Base-by-base conservation (phyloP, 1,140 invertebrate species). In the Heliconius hermathena region DNA sequence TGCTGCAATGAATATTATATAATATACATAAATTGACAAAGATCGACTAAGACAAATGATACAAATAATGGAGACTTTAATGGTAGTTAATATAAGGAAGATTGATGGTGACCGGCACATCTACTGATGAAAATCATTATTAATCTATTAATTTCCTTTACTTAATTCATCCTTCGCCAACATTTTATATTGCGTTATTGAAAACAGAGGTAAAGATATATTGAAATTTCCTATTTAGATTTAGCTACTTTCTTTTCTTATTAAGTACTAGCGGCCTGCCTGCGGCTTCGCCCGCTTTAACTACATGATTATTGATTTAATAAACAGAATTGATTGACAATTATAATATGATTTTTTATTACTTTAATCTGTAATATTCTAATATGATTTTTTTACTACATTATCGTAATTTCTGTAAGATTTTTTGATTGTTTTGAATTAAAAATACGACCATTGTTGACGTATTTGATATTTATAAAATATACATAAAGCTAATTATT, bases 11-110 rank as follows among this genome's bases (percentile, higher is more conserved):
- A 73, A 41, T 70, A 76, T 76, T 76, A 76, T 66, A 46, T 16
- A 46, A 16, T 52, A 52, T 71, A 52, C 77, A 73, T 78, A 70
- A 78, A 74, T 78, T 74, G 38, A 41, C 49, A 73, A 66, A 78
- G 71, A 78, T 73, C 72, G 71, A 79, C 73, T 54, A 26, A 74
- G 73, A 79, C 60, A 79, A 60, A 79, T 79, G 60, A 5, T 26
- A 78, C 72, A 78, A 66, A 74, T 78, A 74, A 78, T 70, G 57
- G 73, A n/a, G 57, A 46, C 73, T 20, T 75, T 73, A 79, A 79
- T 75, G 73, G 33, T 71, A 73, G 74, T 20, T 71, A 52, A 74
- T 54, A 79, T 79, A 70, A 38, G 60, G 60, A 79, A 70, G 73
- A 74, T 74, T 74, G 73, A 71, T 73, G 49, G 41, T 26, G 60